Evolutionary conservation across 2,113 vertebrate genomes (phyloP).

Genomic region (Leptodactylus fuscus): DNA sequence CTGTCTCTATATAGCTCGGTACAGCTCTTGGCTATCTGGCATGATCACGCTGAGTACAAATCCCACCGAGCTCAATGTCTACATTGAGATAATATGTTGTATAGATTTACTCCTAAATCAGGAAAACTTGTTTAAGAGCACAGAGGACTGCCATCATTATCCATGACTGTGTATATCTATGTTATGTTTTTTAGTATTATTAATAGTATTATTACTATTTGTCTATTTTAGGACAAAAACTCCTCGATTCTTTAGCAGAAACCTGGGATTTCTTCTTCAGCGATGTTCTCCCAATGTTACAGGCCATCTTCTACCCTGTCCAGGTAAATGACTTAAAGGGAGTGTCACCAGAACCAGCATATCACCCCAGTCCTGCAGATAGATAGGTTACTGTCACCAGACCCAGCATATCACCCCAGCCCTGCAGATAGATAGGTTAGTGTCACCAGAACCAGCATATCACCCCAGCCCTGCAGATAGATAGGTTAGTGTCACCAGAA

Average conservation of each 20-base stretch:
- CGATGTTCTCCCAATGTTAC: slow-evolving; percentile 92
- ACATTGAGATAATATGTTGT: not conserved
- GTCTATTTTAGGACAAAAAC: slow-evolving; percentile 87
- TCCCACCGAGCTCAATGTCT: no score
- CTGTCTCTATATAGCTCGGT: no score
- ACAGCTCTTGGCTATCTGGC: no score
- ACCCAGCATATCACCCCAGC: no score
- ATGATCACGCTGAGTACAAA: no score
- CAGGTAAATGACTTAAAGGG: slow-evolving; percentile 78
- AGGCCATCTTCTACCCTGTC: slow-evolving; percentile 97
- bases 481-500: no score
- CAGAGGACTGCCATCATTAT: not conserved
- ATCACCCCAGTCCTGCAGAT: no score
- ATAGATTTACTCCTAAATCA: not conserved
- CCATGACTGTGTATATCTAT: not conserved
- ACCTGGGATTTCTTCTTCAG: slow-evolving; percentile 99
- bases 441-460: no score
- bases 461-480: no score
- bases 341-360: no score
- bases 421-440: no score
- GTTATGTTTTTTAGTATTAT: not conserved
- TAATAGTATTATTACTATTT: not conserved
- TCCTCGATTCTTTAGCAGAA: slow-evolving; percentile 94
- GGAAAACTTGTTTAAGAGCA: not conserved
- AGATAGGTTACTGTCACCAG: no score